These are phyloP conservation scores for Notechis scutatus DNA, from an alignment of 2,113 vertebrate genomes.

Conservation along the genomic window DNA sequence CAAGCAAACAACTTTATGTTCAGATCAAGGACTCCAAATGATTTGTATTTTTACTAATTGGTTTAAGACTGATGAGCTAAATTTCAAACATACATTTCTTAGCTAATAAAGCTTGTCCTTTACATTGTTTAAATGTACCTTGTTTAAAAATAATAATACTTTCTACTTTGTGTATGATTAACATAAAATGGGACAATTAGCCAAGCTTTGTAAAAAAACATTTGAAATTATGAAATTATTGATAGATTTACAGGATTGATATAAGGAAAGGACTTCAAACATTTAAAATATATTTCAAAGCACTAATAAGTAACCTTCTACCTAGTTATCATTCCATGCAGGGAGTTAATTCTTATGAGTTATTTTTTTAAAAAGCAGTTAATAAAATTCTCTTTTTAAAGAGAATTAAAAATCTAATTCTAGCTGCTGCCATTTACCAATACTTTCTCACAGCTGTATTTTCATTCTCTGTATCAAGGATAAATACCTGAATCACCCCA, in stretches of 20 bases:
- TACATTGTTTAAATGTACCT: not conserved
- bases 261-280: not conserved
- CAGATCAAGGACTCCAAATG: too few relatives aligned
- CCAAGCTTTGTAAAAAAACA: not conserved
- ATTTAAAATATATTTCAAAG: not conserved
- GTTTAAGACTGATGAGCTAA: not conserved
- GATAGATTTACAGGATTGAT: not conserved
- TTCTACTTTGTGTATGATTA: not conserved
- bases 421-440: not conserved
- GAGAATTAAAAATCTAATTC: not conserved
- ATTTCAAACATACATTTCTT: conserved; percentile 26
- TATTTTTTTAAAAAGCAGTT: not conserved
- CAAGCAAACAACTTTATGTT: too few relatives aligned
- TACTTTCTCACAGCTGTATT: not conserved
- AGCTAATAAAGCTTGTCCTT: not conserved
- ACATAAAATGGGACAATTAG: not conserved
- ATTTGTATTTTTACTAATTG: conserved; percentile 4
- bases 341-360: not conserved
- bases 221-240: not conserved
- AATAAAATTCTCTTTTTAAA: not conserved
- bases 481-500: too few relatives aligned
- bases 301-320: not conserved
- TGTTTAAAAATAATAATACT: not conserved
- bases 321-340: not conserved
- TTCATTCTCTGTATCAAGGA: not conserved